Evolutionary conservation across 2,113 vertebrate genomes (phyloP).

Genomic region (Capricornis sumatraensis): DNA sequence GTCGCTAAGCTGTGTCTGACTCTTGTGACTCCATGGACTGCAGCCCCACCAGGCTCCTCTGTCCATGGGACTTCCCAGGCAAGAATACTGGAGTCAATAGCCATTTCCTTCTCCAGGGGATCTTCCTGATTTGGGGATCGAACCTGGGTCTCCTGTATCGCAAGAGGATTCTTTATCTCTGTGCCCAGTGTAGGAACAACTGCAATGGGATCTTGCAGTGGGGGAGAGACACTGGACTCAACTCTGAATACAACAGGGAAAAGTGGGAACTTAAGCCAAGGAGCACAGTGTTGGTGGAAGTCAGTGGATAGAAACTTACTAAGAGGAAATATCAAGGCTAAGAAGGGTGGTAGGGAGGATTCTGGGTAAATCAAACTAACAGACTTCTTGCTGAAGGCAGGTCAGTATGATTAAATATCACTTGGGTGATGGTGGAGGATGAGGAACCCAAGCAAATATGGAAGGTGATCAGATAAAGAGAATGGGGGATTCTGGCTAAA

Average conservation of each 20-base stretch:
- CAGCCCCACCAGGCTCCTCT: neutral
- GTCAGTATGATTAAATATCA: neutral
- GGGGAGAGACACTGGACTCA: neutral
- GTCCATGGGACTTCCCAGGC: neutral
- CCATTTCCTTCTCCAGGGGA: neutral
- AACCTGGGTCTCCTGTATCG: neutral
- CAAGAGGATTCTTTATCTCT: neutral
- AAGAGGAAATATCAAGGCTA: too few species aligned
- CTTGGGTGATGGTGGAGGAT: neutral
- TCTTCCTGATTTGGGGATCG: neutral
- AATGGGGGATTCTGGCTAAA: neutral
- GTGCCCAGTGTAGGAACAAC: too few species aligned
- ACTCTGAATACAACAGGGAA: neutral
- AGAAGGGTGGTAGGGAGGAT: neutral
- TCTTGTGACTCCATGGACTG: neutral
- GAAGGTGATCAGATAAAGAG: neutral
- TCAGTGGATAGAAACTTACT: neutral
- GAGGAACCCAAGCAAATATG: neutral
- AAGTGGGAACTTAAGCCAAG: neutral
- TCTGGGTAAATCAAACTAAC: neutral
- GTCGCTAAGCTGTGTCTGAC: neutral
- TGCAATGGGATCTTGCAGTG: neutral
- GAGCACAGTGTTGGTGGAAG: neutral
- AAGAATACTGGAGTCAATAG: neutral
- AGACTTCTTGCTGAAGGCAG: neutral